Percentiles rank a stretch among this genome's conserved stretches.
Evolutionary conservation across 2,113 vertebrate species (phyloP).

Genomic region (Vulpes vulpes): DNA sequence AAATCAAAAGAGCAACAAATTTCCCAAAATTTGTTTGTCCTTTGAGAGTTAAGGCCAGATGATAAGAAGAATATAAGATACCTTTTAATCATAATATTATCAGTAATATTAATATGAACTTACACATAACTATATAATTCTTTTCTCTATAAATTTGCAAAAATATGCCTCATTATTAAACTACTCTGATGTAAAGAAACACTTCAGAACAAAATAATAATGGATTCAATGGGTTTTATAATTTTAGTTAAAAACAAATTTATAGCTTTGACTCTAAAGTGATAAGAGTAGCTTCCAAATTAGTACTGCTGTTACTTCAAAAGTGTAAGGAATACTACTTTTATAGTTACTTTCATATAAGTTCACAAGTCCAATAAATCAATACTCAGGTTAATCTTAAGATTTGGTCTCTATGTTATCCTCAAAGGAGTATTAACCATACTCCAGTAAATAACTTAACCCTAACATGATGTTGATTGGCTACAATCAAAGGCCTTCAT

Average conservation of each 20-base stretch:
- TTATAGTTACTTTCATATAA: not conserved
- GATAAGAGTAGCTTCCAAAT: not conserved
- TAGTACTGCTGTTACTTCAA: not conserved
- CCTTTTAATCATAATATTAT: not conserved
- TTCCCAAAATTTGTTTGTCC: not conserved
- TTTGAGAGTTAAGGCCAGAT: not conserved
- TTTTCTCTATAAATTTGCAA: not conserved
- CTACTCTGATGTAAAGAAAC: constrained; percentile 2
- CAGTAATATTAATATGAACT: not conserved
- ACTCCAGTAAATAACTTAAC: not conserved
- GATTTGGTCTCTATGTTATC: not conserved
- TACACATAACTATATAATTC: not conserved
- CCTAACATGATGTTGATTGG: not conserved
- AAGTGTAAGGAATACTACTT: not conserved
- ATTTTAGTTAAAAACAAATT: constrained; percentile 26
- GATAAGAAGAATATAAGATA: not conserved
- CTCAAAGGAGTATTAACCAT: not conserved
- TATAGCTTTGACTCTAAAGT: not conserved
- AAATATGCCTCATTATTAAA: not conserved
- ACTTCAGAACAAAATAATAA: not conserved
- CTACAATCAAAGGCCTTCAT: not conserved
- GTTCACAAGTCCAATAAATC: not conserved
- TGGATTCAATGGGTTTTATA: not conserved
- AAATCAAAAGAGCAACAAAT: not conserved
- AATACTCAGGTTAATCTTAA: not conserved